Evolutionary conservation across 2,888 invertebrate species (phyloP), one percentile per base, ranked within the genome.

Genomic region (Mylabris sibirica): DNA sequence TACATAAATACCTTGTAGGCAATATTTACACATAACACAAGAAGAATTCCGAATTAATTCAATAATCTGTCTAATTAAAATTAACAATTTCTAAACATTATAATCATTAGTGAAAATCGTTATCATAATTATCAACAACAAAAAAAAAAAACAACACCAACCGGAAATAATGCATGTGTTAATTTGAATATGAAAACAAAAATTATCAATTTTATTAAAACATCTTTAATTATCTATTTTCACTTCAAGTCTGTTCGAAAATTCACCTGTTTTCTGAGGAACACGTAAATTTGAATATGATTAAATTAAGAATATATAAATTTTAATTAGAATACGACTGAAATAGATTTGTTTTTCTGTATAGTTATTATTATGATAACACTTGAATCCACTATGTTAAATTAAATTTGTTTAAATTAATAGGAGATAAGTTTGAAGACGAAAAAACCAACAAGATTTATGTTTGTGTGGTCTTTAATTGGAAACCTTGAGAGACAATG

Each of bases 391-490:
- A 61, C 67, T 67, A 69, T 68, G 65, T 74, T 68, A 72, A 70
- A 70, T 69, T 74, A 70, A 72, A 74, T 74, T 72, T 69, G 74
- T 73, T 68, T 70, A 70, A 44, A 74, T 74, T 74, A 72, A 59
- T 30, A 62, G 70, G 71, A 72, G 64, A 49, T 49, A 20, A n/a
- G 5, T 14, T 6, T 20, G 5, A 20, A 49, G n/a, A n/a, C 2
- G n/a, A 41, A 20, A 49, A 49, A 49, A 49, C 2, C 64, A 49
- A 61, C 64, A 62, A 72, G 67, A 73, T 70, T 69, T 70, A 64
- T 70, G 67, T 70, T 72, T 73, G 70, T 72, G 72, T 69, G 71
- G 72, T 72, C 74, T 70, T 70, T 68, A 68, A 71, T 67, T 57
- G 65, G 65, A 65, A 69, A 68, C 72, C 72, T 74, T 74, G 72